Conservation (phyloP, 2,888 invertebrate species). For the Prenolepis imparis region DNA sequence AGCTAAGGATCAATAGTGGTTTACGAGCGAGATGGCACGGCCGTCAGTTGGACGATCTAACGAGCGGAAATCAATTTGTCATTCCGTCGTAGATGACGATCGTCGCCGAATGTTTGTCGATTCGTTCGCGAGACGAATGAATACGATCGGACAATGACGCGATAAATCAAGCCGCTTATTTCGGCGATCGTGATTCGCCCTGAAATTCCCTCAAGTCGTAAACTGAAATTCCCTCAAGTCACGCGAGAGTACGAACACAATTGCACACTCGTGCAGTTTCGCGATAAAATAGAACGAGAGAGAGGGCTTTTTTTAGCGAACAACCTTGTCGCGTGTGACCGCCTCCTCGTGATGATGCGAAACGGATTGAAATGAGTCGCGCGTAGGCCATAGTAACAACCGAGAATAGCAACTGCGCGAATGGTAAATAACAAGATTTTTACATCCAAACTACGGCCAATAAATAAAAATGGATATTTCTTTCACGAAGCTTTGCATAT, state of each 20-base stretch:
- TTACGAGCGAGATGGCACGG: constrained; percentile 51
- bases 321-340: constrained; percentile 47
- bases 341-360: constrained; percentile 24
- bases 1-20: constrained; percentile 58
- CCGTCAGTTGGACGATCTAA: constrained; percentile 44
- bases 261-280: constrained; percentile 26
- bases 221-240: constrained; percentile 34
- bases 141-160: constrained; percentile 30
- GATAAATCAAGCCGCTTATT: constrained; percentile 49
- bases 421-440: neutral
- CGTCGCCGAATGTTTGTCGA: constrained; percentile 58
- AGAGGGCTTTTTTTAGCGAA: constrained; percentile 1
- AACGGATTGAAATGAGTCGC: constrained; percentile 32
- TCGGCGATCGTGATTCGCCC: constrained; percentile 46
- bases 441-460: neutral
- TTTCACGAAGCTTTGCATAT: neutral
- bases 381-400: neutral
- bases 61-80: constrained; percentile 63
- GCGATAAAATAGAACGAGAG: constrained; percentile 15
- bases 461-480: constrained; percentile 9
- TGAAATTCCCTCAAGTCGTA: constrained; percentile 38
- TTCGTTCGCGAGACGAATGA: constrained; percentile 25
- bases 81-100: constrained; percentile 45
- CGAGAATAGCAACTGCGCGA: neutral
- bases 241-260: constrained; percentile 25